A percentile compares a stretch with the other conserved stretches of the same genome.
Evolutionary conservation across 1,140 invertebrate species (phyloP).

Genomic region (Amyelois transitella): DNA sequence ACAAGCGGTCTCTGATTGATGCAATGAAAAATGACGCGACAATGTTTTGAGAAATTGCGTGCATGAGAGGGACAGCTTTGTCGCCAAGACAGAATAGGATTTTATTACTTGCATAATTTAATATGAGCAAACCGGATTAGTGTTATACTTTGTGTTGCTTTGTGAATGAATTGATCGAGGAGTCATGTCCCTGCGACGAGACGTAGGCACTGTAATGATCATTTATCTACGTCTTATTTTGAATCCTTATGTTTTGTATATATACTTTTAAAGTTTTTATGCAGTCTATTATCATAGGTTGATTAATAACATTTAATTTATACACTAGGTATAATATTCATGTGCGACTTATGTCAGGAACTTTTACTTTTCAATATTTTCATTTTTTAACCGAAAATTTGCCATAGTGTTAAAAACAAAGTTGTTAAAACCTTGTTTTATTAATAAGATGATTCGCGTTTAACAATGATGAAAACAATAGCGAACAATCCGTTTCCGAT

Average conservation of each 20-base stretch:
- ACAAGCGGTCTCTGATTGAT: slow-evolving; percentile 57
- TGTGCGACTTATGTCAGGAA: too few species aligned
- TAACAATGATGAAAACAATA: too few species aligned
- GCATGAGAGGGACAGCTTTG: slow-evolving; percentile 40
- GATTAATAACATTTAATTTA: too few species aligned
- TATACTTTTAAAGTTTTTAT: background rate
- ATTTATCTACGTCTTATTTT: slow-evolving; percentile 63
- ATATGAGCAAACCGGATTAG: slow-evolving; percentile 41
- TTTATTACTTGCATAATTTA: slow-evolving; percentile 68
- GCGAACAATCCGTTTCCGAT: background rate
- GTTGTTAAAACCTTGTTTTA: too few species aligned
- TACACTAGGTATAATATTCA: too few species aligned
- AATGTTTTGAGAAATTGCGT: slow-evolving; percentile 66
- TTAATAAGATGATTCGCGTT: too few species aligned
- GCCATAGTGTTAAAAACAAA: too few species aligned
- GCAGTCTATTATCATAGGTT: background rate
- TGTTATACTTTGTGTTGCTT: slow-evolving; percentile 34
- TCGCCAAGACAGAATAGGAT: slow-evolving; percentile 38
- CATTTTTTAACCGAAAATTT: too few species aligned
- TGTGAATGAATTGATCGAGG: slow-evolving; percentile 49
- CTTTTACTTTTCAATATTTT: too few species aligned
- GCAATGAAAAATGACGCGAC: slow-evolving; percentile 68
- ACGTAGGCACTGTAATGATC: slow-evolving; percentile 12
- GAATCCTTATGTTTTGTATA: background rate
- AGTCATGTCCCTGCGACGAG: slow-evolving; percentile 21